phyloP scores from a whole-genome alignment of 2,113 vertebrate genomes.

The Trematocara unimaculatum region DNA sequence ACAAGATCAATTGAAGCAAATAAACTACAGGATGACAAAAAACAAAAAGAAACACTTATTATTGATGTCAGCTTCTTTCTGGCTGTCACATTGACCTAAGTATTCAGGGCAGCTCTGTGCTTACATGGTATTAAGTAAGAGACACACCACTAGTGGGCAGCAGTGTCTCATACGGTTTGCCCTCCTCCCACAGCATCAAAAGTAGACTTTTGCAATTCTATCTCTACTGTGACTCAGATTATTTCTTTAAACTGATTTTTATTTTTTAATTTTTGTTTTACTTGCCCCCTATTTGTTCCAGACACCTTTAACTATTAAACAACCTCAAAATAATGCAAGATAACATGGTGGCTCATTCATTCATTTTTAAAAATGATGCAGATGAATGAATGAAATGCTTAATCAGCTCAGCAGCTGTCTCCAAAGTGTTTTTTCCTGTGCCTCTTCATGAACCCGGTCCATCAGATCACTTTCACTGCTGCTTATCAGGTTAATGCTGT shows the following conservation, averaged over 20 bases:
- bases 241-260: background rate
- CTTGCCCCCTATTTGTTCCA: background rate
- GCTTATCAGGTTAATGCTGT: background rate
- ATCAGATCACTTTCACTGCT: background rate
- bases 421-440: background rate
- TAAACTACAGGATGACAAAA: background rate
- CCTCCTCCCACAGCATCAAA: background rate
- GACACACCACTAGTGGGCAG: constrained; percentile 64
- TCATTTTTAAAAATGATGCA: background rate
- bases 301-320: background rate
- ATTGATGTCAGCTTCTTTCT: background rate
- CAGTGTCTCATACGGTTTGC: constrained; percentile 12
- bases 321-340: background rate
- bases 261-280: background rate
- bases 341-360: background rate
- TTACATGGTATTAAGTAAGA: background rate
- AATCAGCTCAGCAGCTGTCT: background rate
- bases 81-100: background rate
- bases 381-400: background rate
- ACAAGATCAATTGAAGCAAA: background rate
- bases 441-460: background rate
- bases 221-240: background rate
- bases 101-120: background rate
- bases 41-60: background rate
- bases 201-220: background rate